Evolutionary conservation across 1,140 invertebrate species (phyloP), one percentile per base, ranked within the genome.

Genomic region (Pseudomyrmex gracilis): DNA sequence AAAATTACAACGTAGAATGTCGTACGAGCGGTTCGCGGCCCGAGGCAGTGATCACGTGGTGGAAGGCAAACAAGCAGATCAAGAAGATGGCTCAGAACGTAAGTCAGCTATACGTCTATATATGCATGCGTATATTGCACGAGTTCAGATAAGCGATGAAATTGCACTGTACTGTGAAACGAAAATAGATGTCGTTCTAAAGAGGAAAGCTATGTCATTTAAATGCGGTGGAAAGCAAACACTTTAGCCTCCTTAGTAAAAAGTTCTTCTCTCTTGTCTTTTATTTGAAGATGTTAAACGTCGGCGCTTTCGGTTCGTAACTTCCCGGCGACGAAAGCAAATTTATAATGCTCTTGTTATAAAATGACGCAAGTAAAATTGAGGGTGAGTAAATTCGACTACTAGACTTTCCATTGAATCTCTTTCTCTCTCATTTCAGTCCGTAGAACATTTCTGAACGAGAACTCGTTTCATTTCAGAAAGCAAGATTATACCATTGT

Each of bases 1-100:
- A 97, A 90, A 95, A 96, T 83, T 97, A 97, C 90, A 97, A 98
- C 84, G 96, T 98, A 24, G 97, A 97, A 91, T 98, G 98, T 91
- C 96, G 96, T 87, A 97, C 97, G 24, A 96, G 96, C 0, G 98
- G 98, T 57, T 98, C 97, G 0, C 95, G 97, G 77, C 98, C 98
- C 0, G 96, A 97, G 85, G 97, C 97, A 2, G 93, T 96, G n/a
- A 97, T 98, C 88, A 97, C 97, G 22, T 96, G 95, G 95, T 98
- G 97, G 97, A 97, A 97, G 91, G 97, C 96, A 83, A 97, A 96
- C 90, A 95, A 96, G 89, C 96, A 97, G 91, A 95, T 98, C 55
- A 97, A 97, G 93, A 95, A 96, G 91, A 95, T 96, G 88, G 96
- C 96, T 70, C 97, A 97, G 93, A 97, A 96, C 90, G 97, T 97